Percentiles rank a stretch among this genome's conserved stretches.
Evolutionary conservation across 2,113 vertebrate genomes (phyloP).

Genomic region (Fukomys damarensis): DNA sequence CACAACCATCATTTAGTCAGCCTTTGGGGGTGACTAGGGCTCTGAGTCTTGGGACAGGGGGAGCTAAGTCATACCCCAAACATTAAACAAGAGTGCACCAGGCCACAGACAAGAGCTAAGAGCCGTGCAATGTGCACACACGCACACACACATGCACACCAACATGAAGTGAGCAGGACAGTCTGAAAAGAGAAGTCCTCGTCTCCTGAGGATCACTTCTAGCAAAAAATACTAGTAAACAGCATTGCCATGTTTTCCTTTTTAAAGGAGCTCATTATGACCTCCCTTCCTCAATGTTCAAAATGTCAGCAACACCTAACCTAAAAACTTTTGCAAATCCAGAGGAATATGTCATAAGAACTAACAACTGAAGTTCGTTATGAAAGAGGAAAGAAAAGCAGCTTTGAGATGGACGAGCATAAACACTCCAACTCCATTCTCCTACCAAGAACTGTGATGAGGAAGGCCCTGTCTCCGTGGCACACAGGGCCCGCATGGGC

Average conservation of each 20-base stretch:
- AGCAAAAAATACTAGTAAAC: neutral
- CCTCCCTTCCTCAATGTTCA: neutral
- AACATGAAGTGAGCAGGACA: neutral
- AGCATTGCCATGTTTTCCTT: neutral
- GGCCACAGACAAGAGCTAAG: fast-evolving
- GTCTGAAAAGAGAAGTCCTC: neutral
- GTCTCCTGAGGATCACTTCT: neutral
- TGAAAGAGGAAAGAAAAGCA: neutral
- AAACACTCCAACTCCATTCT: neutral
- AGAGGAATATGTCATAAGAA: neutral
- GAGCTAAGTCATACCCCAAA: neutral
- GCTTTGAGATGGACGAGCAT: neutral
- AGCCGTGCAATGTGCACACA: fast-evolving
- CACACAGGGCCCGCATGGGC: fast-evolving
- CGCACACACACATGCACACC: neutral
- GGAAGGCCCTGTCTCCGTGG: fast-evolving
- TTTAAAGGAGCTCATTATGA: neutral
- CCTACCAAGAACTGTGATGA: neutral
- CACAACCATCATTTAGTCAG: fast-evolving
- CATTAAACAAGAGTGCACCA: fast-evolving
- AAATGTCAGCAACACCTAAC: neutral
- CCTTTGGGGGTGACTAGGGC: neutral
- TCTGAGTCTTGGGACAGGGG: neutral
- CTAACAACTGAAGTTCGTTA: neutral
- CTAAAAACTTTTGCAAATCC: neutral